Base-by-base conservation (phyloP, 2,113 vertebrate genomes). In the Lanius collurio region DNA sequence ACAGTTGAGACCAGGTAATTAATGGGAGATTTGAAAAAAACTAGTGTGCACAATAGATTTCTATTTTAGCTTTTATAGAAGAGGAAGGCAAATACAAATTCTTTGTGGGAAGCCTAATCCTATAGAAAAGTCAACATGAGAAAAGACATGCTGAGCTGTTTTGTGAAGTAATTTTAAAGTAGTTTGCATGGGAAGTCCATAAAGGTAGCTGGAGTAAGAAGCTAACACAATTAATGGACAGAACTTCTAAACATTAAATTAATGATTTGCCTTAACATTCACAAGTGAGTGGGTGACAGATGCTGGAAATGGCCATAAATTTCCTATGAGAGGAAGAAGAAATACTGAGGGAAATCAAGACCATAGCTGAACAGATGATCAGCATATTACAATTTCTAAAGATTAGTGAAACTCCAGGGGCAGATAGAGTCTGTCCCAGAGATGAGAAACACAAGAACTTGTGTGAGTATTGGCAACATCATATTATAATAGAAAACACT, bases 221-320 rank as follows among this genome's bases (percentile, higher is more conserved):
- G 89, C 67, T 83, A 52, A 41, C 6, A 55, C 92, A 93, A 83
- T 92, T 95, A 96, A 89, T 78, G 83, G 90, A 64, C 83, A 95
- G 76, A 79, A 96, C 56, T 65, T 93, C 44, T 74, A 63, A 74
- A 88, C 28, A 80, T 85, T 76, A 92, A 91, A 92, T 89, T 91
- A 96, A 84, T 94, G 37, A 94, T 97, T 96, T 98, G 35, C 73
- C 75, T 94, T 94, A 95, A 67, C 39, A 78, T 97, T 97, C 94
- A 76, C 70, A 95, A 92, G 68, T 96, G 62, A 95, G 56, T 89
- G 85, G 73, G 89, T 83, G 95, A 89, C 97, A 97, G 96, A 97
- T 98, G 95, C 67, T 83, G 84, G 91, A 67, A 94, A 92, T 78
- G 90, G 73, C 89, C 87, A 67, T 55, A 91, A 79, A 87, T 93